Percentiles rank a stretch among this genome's conserved stretches.
These are phyloP conservation scores for Ctena decussata DNA, from an alignment of 2,888 invertebrate species.

Conservation along the genomic window DNA sequence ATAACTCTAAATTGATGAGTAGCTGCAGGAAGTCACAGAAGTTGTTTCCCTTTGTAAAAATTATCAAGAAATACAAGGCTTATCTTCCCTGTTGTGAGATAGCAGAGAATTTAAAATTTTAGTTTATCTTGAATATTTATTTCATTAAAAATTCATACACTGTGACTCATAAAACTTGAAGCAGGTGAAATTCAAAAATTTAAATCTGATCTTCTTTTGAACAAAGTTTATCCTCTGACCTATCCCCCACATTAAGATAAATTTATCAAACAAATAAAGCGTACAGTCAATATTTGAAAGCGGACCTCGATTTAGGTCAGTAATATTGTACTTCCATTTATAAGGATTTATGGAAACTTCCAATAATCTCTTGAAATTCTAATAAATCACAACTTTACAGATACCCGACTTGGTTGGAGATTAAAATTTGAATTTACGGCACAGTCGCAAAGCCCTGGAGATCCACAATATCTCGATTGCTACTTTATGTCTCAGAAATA, in stretches of 20 bases:
- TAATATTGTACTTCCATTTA: conserved; percentile 7
- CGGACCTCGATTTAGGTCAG: background rate
- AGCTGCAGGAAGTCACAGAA: too few species aligned
- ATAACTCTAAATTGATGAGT: too few species aligned
- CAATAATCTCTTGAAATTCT: background rate
- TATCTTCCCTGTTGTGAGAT: too few species aligned
- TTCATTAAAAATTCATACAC: too few species aligned
- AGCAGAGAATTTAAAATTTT: too few species aligned
- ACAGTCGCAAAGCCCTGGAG: background rate
- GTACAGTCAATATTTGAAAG: conserved; percentile 5
- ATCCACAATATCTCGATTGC: too few species aligned
- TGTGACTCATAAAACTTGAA: too few species aligned
- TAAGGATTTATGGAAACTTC: background rate
- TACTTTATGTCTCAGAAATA: too few species aligned
- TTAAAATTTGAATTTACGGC: background rate
- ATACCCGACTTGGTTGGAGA: background rate
- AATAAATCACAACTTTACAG: conserved; percentile 3
- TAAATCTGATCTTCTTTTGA: background rate
- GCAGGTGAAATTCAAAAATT: too few species aligned
- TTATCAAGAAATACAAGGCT: too few species aligned
- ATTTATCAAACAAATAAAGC: conserved; percentile 6
- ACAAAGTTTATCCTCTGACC: background rate
- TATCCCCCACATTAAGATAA: conserved; percentile 2
- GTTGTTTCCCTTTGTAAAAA: too few species aligned
- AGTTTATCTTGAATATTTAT: too few species aligned